Percentiles rank a stretch among this genome's conserved stretches.
Evolutionary conservation across 2,888 invertebrate genomes (phyloP).

Genomic region (Metalampra italica): DNA sequence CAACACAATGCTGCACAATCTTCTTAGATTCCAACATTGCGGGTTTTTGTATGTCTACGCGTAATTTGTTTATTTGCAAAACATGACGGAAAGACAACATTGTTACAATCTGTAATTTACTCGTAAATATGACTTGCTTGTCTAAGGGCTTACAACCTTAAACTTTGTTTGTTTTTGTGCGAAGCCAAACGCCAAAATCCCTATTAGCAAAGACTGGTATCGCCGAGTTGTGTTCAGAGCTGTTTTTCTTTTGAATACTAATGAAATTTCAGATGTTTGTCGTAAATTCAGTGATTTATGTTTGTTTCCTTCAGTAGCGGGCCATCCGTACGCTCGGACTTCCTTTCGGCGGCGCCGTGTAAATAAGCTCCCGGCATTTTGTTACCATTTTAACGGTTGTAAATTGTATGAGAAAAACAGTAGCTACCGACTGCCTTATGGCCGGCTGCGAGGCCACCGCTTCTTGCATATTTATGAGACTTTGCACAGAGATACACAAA

Average conservation of each 20-base stretch:
- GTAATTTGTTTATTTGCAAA: constrained; percentile 50
- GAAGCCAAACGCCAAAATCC: constrained; percentile 44
- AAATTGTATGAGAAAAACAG: constrained; percentile 56
- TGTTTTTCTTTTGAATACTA: constrained; percentile 55
- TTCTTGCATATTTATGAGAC: constrained; percentile 56
- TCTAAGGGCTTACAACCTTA: constrained; percentile 35
- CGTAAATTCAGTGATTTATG: constrained; percentile 68
- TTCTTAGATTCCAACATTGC: constrained; percentile 48
- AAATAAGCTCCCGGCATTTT: constrained; percentile 63
- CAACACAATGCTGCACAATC: constrained; percentile 60
- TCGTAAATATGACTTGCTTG: constrained; percentile 36
- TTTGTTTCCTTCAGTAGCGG: constrained; percentile 53
- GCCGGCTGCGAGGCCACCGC: constrained; percentile 31
- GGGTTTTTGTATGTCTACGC: constrained; percentile 49
- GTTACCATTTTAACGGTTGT: constrained; percentile 64
- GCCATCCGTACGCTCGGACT: constrained; percentile 59
- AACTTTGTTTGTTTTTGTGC: constrained; percentile 37
- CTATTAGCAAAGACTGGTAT: constrained; percentile 39
- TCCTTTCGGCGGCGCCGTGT: constrained; percentile 61
- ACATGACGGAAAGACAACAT: constrained; percentile 42
- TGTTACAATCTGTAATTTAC: constrained; percentile 35
- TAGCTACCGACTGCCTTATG: constrained; percentile 16
- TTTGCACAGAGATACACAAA: constrained; percentile 13
- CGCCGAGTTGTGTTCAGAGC: constrained; percentile 35
- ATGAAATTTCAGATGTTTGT: constrained; percentile 59